Evolutionary conservation across 1,140 invertebrate species (phyloP).

Genomic region (Saccostrea cuccullata): DNA sequence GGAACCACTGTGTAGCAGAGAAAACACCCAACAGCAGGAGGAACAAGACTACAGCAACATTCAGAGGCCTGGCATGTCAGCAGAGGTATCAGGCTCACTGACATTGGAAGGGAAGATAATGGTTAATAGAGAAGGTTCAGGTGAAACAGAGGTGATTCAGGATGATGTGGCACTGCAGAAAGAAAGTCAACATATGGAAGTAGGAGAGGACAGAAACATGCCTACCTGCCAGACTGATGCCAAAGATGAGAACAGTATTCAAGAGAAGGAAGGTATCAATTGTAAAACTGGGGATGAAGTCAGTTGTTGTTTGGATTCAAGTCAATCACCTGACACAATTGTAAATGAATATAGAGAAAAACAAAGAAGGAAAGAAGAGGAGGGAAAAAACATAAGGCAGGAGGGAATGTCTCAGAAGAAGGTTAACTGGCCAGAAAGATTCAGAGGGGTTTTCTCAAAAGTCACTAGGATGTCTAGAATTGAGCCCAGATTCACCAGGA

Average conservation of each 20-base stretch:
- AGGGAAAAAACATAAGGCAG: neutral
- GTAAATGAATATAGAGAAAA: neutral
- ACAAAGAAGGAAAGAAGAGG: neutral
- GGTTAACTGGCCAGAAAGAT: neutral
- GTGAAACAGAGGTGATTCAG: neutral
- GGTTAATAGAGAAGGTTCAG: neutral
- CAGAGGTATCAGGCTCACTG: too few species aligned
- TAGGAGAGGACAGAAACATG: neutral
- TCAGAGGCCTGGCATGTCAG: neutral
- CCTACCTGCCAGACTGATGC: neutral
- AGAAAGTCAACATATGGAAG: neutral
- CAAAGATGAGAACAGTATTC: neutral
- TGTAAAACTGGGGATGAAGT: slow-evolving; percentile 3
- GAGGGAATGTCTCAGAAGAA: neutral
- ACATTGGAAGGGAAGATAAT: neutral
- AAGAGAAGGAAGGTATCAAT: neutral
- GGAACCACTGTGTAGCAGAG: neutral
- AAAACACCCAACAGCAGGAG: neutral
- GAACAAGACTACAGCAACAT: neutral
- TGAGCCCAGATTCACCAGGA: neutral
- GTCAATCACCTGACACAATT: neutral
- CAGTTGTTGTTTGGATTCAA: slow-evolving; percentile 7
- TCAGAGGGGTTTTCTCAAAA: neutral
- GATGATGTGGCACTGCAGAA: neutral
- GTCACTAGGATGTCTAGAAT: slow-evolving; percentile 6